Percentiles rank a stretch among this genome's conserved stretches.
Evolutionary conservation across 2,113 vertebrate species (phyloP).

Genomic region (Aegithalos caudatus): DNA sequence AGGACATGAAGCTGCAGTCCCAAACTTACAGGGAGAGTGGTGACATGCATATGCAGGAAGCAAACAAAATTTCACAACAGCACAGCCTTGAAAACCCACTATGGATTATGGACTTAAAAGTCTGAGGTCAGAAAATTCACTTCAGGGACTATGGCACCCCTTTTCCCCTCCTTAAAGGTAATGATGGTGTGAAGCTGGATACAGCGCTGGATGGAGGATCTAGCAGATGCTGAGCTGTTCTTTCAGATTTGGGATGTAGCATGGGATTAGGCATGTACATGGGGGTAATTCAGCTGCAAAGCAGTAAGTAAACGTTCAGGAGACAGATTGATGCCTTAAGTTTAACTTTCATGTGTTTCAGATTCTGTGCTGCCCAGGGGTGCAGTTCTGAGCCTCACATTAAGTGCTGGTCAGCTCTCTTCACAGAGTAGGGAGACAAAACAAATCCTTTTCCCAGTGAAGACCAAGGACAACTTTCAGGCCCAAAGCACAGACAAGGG

Average conservation of each 20-base stretch:
- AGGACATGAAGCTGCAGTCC: not conserved
- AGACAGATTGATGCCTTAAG: not conserved
- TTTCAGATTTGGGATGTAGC: not conserved
- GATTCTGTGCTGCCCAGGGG: not conserved
- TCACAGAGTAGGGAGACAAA: not conserved
- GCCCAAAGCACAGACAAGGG: not conserved
- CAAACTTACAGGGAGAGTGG: not conserved
- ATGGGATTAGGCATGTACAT: not conserved
- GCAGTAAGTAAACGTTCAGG: not conserved
- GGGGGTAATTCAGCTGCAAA: not conserved
- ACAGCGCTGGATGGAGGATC: not conserved
- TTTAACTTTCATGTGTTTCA: not conserved
- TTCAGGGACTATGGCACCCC: not conserved
- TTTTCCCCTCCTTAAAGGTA: not conserved
- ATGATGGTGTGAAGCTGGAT: not conserved
- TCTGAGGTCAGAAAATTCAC: not conserved
- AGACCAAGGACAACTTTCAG: not conserved
- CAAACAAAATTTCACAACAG: not conserved
- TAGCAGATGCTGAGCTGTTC: not conserved
- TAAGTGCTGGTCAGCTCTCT: not conserved
- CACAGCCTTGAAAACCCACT: not conserved
- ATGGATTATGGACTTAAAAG: not conserved
- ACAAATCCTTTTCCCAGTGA: not conserved
- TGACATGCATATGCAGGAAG: not conserved
- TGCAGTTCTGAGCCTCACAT: not conserved